Evolutionary conservation across 2,113 vertebrate genomes (phyloP), one percentile per base, ranked within the genome.

Genomic region (Ammodytes dubius): DNA sequence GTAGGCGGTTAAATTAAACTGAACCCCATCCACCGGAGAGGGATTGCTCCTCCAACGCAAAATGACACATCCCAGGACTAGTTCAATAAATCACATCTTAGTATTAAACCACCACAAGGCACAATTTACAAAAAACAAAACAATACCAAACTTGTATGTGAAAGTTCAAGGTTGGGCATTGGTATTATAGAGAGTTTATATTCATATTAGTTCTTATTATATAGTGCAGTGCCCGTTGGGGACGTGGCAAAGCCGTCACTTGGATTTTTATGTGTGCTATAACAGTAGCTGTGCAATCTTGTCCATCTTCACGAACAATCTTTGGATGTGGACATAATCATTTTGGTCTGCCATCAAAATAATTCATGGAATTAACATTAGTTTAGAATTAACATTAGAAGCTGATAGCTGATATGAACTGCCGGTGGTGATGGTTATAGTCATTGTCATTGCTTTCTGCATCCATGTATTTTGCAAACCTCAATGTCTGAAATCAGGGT

Each of bases 1-100:
- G 64, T 49, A 70, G 77, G 6, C 71, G 63, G 79, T 87, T 87
- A 84, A 86, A 92, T 87, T 87, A 74, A 89, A 89, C 15, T 46
- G 59, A 85, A 83, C 53, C 73, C 68, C 60, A 78, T 84, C 78
- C 74, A 58, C 79, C 10, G 59, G 27, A 84, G 83, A 90, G 80
- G 81, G 80, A 91, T 84, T 82, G 74, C 61, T 76, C 84, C 70
- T 74, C 0, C 76, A 74, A 88, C 59, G 11, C 5, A 4, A 77
- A 79, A 85, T 46, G 87, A 90, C 84, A 65, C 65, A 72, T 80
- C 73, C n/a, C 46, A 77, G 75, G 72, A 70, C 83, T 58, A 66
- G 81, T 84, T 87, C 85, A 76, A 77, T 72, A 76, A 85, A 79
- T 70, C 76, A 78, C 79, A 78, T 78, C 76, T 89, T 69, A 68